Evolutionary conservation across 2,888 invertebrate species (phyloP), one percentile per base, ranked within the genome.

Genomic region (Pollenia labialis): DNA sequence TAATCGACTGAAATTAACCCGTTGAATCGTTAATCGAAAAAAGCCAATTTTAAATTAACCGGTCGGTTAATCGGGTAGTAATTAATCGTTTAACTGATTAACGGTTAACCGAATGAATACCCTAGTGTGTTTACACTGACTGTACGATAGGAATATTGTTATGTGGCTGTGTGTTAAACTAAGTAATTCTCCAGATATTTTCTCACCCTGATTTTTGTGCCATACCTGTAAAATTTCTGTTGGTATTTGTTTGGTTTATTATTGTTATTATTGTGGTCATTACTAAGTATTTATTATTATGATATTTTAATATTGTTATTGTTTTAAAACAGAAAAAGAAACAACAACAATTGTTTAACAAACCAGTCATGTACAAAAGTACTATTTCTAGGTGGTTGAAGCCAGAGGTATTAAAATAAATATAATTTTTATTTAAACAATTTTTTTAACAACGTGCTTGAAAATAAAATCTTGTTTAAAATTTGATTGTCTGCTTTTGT

Each of bases 301-400:
- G 60, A 60, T 60, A 68, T 74, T 74, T 85, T 76, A 77, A 76
- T 81, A 72, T 71, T 68, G 46, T 66, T 72, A 58, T 77, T 76
- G n/a, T 75, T 85, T 42, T 18, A 74, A 54, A 56, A 18, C 11
- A 54, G n/a, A 14, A 11, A 42, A 16, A 56, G 18, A 0, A 56
- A 18, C 18, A 54, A 40, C 40, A 40, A n/a, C 32, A 48, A 7
- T 44, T 44, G 42, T 1, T 46, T 1, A 68, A 14, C 11, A 46
- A 44, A 64, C 12, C 42, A 64, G 18, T 1, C 18, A 11, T 18
- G 10, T 18, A 18, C 54, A 50, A 50, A 2, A 32, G 32, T 32
- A 32, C 14, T 56, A 18, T 56, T 2, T 18, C 9, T 42, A n/a
- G 4, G 16, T 42, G 44, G 32, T 62, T 46, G 0, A 62, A 62